phyloP scores from a whole-genome alignment of 2,888 invertebrate genomes.

The Leptinotarsa rubiginosa region DNA sequence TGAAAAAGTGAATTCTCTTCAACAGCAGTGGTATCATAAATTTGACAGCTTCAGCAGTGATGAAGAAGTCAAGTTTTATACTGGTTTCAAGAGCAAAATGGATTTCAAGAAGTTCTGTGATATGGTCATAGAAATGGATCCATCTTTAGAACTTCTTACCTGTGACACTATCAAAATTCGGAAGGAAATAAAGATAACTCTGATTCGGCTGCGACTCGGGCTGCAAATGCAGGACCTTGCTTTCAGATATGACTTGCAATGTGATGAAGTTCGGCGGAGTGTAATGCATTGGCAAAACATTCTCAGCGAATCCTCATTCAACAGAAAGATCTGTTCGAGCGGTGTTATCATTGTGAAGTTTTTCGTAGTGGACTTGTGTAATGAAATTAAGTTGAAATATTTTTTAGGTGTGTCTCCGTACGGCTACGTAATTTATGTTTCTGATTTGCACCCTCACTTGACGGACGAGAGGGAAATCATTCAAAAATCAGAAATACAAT shows the following conservation, averaged over 20 bases:
- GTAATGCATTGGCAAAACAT: constrained; percentile 16
- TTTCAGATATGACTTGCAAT: not conserved
- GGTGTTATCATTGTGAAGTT: constrained; percentile 19
- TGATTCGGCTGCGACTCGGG: constrained; percentile 7
- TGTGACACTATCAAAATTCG: not conserved
- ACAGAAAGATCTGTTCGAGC: constrained; percentile 21
- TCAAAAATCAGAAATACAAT: not conserved
- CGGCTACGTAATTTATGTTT: constrained; percentile 24
- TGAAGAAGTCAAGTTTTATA: constrained; percentile 10
- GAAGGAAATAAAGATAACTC: constrained; percentile 22
- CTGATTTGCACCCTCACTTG: constrained; percentile 1
- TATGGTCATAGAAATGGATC: constrained; percentile 18
- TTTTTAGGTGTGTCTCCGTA: constrained; percentile 22
- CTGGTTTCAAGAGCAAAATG: not conserved
- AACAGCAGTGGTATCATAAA: constrained; percentile 9
- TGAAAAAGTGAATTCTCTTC: not conserved
- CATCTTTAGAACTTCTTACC: not conserved
- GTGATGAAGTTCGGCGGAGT: not conserved
- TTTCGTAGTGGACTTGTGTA: constrained; percentile 11
- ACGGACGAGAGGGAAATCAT: not conserved
- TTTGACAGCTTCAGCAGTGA: constrained; percentile 1
- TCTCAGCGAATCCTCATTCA: constrained; percentile 19
- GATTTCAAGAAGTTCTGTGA: constrained; percentile 19
- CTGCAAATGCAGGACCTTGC: constrained; percentile 8
- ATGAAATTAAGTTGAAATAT: constrained; percentile 7